These are phyloP conservation scores for Coboldia fuscipes DNA, from an alignment of 1,140 invertebrate genomes.

Conservation along the genomic window DNA sequence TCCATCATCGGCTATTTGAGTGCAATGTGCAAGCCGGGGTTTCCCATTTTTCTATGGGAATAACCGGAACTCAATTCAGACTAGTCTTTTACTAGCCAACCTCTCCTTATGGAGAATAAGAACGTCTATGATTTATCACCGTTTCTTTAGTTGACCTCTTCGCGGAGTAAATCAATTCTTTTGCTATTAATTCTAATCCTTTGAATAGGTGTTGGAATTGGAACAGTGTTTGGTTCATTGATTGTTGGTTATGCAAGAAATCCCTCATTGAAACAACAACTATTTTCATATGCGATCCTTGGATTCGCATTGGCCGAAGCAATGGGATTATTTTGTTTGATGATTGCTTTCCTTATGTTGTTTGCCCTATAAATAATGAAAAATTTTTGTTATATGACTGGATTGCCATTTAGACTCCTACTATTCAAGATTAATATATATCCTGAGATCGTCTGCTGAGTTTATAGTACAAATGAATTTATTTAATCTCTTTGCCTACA, in stretches of 20 bases:
- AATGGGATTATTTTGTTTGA: constrained; percentile 89
- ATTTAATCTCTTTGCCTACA: no score
- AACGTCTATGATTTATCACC: background rate
- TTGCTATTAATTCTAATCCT: constrained; percentile 4
- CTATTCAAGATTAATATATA: no score
- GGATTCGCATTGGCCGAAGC: constrained; percentile 90
- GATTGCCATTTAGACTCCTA: no score
- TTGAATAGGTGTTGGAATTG: constrained; percentile 69
- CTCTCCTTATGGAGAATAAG: constrained; percentile 2
- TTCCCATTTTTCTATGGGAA: constrained; percentile 4
- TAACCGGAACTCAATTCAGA: constrained; percentile 33
- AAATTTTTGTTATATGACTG: no score
- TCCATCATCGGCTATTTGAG: constrained; percentile 29
- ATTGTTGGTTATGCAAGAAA: constrained; percentile 84
- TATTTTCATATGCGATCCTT: constrained; percentile 84
- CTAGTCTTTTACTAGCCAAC: constrained; percentile 28
- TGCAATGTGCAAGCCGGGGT: constrained; percentile 28
- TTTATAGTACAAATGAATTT: no score
- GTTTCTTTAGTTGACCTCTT: background rate
- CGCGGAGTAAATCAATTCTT: background rate
- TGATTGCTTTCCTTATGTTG: constrained; percentile 84
- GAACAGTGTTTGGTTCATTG: constrained; percentile 76
- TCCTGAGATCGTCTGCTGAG: no score
- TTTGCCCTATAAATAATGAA: constrained; percentile 43
- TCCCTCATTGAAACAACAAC: constrained; percentile 80